phyloP scores from a whole-genome alignment of 2,888 invertebrate species.

The Epinotia nisella region DNA sequence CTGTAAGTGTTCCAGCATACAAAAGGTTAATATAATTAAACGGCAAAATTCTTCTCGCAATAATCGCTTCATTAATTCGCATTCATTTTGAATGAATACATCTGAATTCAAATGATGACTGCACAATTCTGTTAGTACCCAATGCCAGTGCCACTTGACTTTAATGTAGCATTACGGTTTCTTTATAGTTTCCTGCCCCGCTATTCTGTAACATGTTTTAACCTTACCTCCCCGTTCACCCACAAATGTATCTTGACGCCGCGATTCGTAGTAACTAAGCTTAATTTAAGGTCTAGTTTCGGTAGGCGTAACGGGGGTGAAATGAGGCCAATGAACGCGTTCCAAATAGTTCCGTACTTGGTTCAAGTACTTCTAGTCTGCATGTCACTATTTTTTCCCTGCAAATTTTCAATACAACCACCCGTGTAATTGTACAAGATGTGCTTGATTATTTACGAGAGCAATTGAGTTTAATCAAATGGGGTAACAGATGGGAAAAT shows the following conservation, averaged over 20 bases:
- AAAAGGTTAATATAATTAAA: no score
- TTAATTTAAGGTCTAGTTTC: no score
- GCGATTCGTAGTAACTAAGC: no score
- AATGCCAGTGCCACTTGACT: constrained; percentile 18
- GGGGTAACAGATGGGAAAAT: constrained; percentile 31
- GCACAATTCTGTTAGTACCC: constrained; percentile 13
- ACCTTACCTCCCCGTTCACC: no score
- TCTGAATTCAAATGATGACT: constrained; percentile 7
- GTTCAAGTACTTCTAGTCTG: constrained; percentile 15
- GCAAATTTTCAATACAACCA: constrained; percentile 1
- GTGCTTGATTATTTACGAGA: constrained; percentile 16
- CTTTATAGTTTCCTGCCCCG: constrained; percentile 24
- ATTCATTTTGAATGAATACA: neutral
- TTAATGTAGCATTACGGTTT: constrained; percentile 33
- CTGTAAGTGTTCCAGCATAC: no score
- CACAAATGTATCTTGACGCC: no score
- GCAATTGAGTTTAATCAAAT: constrained; percentile 35
- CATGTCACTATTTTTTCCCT: neutral
- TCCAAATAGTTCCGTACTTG: no score
- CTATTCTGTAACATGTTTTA: no score
- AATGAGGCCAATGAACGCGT: no score
- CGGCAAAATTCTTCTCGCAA: no score
- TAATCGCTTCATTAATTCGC: no score
- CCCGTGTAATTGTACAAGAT: constrained; percentile 6
- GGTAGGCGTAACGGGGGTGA: no score